A percentile compares a stretch with the other conserved stretches of the same genome.
phyloP scores from a whole-genome alignment of 2,888 invertebrate genomes.

The Drosophila leonis region DNA sequence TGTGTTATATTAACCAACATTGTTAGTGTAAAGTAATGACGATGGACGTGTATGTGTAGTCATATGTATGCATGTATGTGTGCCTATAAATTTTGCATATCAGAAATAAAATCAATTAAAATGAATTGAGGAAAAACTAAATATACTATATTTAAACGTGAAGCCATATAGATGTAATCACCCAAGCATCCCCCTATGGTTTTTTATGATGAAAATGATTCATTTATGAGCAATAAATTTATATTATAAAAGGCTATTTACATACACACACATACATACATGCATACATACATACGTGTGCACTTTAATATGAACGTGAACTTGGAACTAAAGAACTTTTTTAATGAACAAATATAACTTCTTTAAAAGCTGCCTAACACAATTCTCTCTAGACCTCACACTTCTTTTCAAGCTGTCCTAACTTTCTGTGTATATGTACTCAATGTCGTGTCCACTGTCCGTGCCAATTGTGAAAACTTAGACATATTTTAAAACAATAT shows the following conservation, averaged over 20 bases:
- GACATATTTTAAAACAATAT: conserved; percentile 41
- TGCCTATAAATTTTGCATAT: conserved; percentile 27
- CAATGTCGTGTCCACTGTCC: conserved; percentile 43
- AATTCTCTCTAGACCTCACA: conserved; percentile 21
- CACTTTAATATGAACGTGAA: conserved; percentile 18
- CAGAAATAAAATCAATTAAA: conserved; percentile 51
- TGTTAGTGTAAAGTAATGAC: conserved; percentile 16
- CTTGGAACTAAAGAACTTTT: conserved; percentile 5
- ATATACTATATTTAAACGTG: conserved; percentile 2
- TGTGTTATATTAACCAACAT: conserved; percentile 53
- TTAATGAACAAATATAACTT: conserved; percentile 4
- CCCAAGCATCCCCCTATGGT: no score
- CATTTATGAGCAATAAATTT: conserved; percentile 13
- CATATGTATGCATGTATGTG: conserved; percentile 20
- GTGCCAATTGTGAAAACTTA: conserved; percentile 24
- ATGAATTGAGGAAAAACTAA: conserved; percentile 22
- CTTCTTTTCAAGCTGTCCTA: conserved; percentile 43
- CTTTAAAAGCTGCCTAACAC: conserved; percentile 12
- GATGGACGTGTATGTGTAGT: not conserved
- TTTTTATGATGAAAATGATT: conserved; percentile 15
- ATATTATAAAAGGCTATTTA: conserved; percentile 13
- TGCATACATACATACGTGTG: conserved; percentile 5
- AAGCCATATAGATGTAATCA: conserved; percentile 11
- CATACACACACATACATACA: conserved; percentile 4
- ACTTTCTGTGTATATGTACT: conserved; percentile 37